Evolutionary conservation across 1,140 invertebrate genomes (phyloP), one percentile per base, ranked within the genome.

Genomic region (Drosophila micromelanica): DNA sequence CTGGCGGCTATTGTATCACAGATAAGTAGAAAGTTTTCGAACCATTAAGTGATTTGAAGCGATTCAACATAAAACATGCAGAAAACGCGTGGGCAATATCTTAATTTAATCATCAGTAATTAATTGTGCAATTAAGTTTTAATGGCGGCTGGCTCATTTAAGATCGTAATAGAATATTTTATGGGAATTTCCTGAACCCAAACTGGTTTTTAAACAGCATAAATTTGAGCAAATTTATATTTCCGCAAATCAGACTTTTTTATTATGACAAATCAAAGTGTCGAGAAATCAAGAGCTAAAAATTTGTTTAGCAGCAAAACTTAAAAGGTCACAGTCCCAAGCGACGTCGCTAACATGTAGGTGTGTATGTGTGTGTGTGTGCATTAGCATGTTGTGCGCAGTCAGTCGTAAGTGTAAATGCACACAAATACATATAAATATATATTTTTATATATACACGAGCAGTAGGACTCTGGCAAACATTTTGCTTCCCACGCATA

Each of bases 1-100:
- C 13, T 43, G 20, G n/a, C 4, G 5, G 35, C 4, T 55, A 74
- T 45, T 65, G 55, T 52, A 43, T n/a, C 38, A 49, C 42, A 38
- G 17, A 46, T 37, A 45, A 49, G 55, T 51, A n/a, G 13, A 82
- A 86, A 76, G 43, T 81, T 86, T 77, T 46, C 60, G 17, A 51
- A 17, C 75, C 63, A 86, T 78, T 87, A 86, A 86, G 67, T 86
- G 82, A 86, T 87, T 86, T 74, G 48, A 78, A 78, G 38, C 65
- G 69, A 30, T 49, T 15, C 7, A 6, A 32, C 45, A 79, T 52
- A 12, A 42, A 70, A 46, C 38, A 68, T 38, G 52, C 23, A 13
- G 37, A 13, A 42, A 46, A 42, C 35, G 51, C 17, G 46, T 32
- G 12, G 45, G 12, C 57, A 30, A 23, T 59, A 68, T 73, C 63